Evolutionary conservation across 2,797 vertebrate species (phyloP), one percentile per base, ranked within the genome.

Genomic region (Lutjanus argentimaculatus): DNA sequence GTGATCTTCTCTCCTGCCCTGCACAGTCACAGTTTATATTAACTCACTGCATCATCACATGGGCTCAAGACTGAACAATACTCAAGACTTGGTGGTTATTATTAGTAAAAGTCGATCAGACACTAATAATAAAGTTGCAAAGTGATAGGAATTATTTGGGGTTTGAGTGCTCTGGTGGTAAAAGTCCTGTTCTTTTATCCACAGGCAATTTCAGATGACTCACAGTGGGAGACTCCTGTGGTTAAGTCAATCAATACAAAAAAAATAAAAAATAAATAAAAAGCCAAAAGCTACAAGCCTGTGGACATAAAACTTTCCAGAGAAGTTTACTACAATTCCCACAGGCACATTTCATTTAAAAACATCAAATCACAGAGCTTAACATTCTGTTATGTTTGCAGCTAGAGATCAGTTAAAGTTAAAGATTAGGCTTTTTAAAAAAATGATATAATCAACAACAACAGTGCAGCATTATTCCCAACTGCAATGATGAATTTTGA

Each of bases 1-100:
- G 97, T 98, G 90, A 99, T 97, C 92, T 96, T 99, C 93, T 99
- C 99, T 84, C 98, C 98, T 83, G 98, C 97, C 82, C 98, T 99
- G 82, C 36, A 70, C 9, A 88, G 53, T 63, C 70, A 76, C 69
- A 55, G 40, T 1, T 66, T 56, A 49, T 3, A 64, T 63, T 7
- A 16, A 65, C 52, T 79, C 52, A 49, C 13, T 62, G 46, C 65
- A 57, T 15, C 56, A 66, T n/a, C 48, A 67, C 25, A 43, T 14
- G 17, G 0, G 8, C 5, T 57, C 49, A 65, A 21, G 2, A 30
- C 66, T 21, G 4, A 72, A 11, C 10, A 22, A 42, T 12, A 67
- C 56, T 56, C 48, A n/a, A 57, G 21, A 69, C 45, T 22, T 22
- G 16, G 21, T 10, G 36, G 17, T 46, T 72, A 46, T 45, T 66